Percentiles rank a stretch among this genome's conserved stretches.
phyloP scores from a whole-genome alignment of 2,888 invertebrate species.

The Clanis bilineata region DNA sequence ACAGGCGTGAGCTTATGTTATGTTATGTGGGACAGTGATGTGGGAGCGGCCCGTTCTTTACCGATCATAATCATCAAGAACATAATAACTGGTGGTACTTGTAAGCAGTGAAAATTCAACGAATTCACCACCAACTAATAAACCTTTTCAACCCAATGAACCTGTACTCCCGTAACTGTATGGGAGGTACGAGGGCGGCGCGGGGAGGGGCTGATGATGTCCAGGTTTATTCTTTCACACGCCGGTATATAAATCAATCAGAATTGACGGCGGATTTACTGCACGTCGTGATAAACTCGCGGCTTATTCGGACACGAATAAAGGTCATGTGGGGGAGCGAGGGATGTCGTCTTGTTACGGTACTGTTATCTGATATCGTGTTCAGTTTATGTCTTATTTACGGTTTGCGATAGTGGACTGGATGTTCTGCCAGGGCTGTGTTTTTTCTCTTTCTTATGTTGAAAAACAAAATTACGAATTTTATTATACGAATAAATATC shows the following conservation, averaged over 20 bases:
- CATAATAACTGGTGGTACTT: no score
- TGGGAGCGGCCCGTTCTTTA: no score
- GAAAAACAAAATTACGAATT: not conserved
- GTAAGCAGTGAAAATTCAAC: no score
- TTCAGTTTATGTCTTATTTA: not conserved
- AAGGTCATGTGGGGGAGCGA: not conserved
- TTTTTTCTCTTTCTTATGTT: not conserved
- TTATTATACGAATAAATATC: no score
- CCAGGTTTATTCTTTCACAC: conserved; percentile 6
- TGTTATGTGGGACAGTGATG: no score
- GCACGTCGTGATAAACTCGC: conserved; percentile 2
- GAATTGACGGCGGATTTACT: not conserved
- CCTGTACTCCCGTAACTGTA: no score
- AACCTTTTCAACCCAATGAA: no score
- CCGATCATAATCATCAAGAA: no score
- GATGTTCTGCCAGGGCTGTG: no score
- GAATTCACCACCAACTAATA: no score
- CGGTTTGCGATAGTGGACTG: not conserved
- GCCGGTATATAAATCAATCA: conserved; percentile 8
- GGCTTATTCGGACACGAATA: not conserved
- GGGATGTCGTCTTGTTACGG: not conserved
- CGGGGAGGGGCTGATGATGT: not conserved
- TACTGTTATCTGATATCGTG: not conserved
- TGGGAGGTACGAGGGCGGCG: not conserved
- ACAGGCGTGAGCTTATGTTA: no score